Evolutionary conservation across 2,888 invertebrate genomes (phyloP), one percentile per base, ranked within the genome.

Genomic region (Zygothrica quintamaculata): DNA sequence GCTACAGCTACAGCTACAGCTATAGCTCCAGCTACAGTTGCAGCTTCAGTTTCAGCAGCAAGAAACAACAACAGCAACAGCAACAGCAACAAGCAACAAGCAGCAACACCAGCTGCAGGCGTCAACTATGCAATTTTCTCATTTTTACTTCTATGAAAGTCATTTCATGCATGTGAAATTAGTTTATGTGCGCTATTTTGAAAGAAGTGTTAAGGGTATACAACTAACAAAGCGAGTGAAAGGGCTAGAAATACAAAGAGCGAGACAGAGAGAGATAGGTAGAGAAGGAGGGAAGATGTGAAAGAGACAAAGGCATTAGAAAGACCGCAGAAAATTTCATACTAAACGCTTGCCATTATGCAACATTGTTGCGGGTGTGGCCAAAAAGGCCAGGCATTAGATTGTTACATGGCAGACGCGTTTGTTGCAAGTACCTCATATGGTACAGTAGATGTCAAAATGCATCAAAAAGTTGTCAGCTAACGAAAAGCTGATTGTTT

Each of bases 91-190:
- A n/a, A n/a, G n/a, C n/a, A n/a, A n/a, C n/a, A n/a, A n/a, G n/a
- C 25, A 39, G 39, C 44, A 53, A 9, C 15, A 34, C 55, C 67
- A 12, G 68, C 65, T 50, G 48, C 31, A 42, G 46, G 34, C 57
- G 43, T 13, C 58, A 53, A 47, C 66, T 64, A 58, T 58, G 67
- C 65, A 80, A 80, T 80, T 85, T 80, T 73, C 65, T 67, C 79
- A 78, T 85, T 78, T 85, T 67, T 60, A 59, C 53, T 55, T 69
- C 66, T 65, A 80, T 86, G 66, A 65, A 68, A 74, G 68, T 69
- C 84, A 84, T 81, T 81, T 86, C 87, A 81, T 81, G 80, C 80
- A 81, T 81, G 87, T 74, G 51, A 77, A 81, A 81, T 81, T 81
- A 86, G 87, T 86, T 81, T 86, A 84, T 81, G 77, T 64, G 84